A percentile compares a stretch with the other conserved stretches of the same genome.
Evolutionary conservation across 2,113 vertebrate species (phyloP).

Genomic region (Blennius ocellaris): DNA sequence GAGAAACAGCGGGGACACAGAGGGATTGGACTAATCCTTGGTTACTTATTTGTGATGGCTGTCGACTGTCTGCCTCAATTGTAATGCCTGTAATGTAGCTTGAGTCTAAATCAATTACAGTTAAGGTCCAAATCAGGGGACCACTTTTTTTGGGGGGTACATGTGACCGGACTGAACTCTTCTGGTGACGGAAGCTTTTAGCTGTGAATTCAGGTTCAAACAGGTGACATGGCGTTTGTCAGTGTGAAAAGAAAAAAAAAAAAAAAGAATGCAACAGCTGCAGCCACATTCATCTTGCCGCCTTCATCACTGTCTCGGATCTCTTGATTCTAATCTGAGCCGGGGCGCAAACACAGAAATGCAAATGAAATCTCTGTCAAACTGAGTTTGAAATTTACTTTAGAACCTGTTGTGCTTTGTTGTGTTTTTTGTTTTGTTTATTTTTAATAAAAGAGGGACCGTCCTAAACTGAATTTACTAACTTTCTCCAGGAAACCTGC

Average conservation of each 20-base stretch:
- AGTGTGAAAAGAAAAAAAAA: slow-evolving; percentile 18
- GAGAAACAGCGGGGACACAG: slow-evolving; percentile 70
- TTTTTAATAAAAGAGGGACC: neutral
- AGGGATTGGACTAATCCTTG: slow-evolving; percentile 71
- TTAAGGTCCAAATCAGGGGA: slow-evolving; percentile 10
- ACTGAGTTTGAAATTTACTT: neutral
- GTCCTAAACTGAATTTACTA: neutral
- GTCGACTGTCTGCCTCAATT: slow-evolving; percentile 17
- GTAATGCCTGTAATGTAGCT: slow-evolving; percentile 51
- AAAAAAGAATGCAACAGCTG: slow-evolving; percentile 48
- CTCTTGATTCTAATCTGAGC: slow-evolving; percentile 33
- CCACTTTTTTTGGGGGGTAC: neutral
- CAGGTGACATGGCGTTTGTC: slow-evolving; percentile 31
- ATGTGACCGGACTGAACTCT: neutral
- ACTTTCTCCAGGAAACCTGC: neutral
- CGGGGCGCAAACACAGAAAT: slow-evolving; percentile 20
- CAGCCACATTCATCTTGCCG: slow-evolving; percentile 33
- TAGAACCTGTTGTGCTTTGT: neutral
- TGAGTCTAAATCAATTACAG: slow-evolving; percentile 38
- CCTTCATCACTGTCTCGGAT: slow-evolving; percentile 36
- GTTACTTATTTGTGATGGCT: slow-evolving; percentile 38
- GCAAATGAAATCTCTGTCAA: neutral
- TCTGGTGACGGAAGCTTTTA: neutral
- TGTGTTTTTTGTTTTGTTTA: no score
- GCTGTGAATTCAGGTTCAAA: neutral